Evolutionary conservation across 2,888 invertebrate species (phyloP), one percentile per base, ranked within the genome.

Genomic region (Omphaloscelis lunosa): DNA sequence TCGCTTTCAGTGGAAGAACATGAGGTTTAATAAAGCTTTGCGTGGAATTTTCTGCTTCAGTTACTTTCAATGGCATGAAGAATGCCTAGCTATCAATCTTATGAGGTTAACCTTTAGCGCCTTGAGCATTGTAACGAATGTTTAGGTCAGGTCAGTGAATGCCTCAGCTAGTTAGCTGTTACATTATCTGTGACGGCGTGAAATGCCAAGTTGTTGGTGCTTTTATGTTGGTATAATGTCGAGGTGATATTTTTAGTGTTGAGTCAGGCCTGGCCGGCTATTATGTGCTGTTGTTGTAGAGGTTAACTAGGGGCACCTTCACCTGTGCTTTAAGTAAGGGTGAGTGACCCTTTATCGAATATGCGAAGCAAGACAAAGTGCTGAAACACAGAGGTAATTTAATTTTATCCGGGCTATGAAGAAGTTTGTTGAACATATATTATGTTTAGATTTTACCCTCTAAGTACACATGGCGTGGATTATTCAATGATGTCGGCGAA

Each of bases 201-300:
- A 90, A 92, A 92, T 91, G 91, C 90, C 91, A 91, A 87, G 89
- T 85, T 70, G 82, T 86, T 86, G 78, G 63, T 75, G 80, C 58
- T 85, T 82, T 80, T 77, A 77, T 87, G 83, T 73, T 75, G 80
- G 73, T 86, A 75, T 88, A 92, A 91, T 90, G 88, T 85, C 88
- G 80, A 80, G 78, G 75, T 87, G 87, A 84, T 90, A 92, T 92
- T 90, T 91, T 88, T 84, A 83, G 88, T 88, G 72, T 75, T 70
- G 74, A 78, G 79, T 79, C 80, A 79, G 63, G 76, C 77, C 56
- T n/a, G n/a, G n/a, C 53, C 53, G 4, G 75, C 56, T 74, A 72
- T 81, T 74, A 56, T 77, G 66, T 27, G 56, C 68, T 73, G 74
- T 48, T 34, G 82, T 72, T 75, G 48, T 76, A 79, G 41, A 82